A percentile compares a stretch with the other conserved stretches of the same genome.
Conservation (phyloP, 2,888 invertebrate species). For the Epinotia brunnichana region DNA sequence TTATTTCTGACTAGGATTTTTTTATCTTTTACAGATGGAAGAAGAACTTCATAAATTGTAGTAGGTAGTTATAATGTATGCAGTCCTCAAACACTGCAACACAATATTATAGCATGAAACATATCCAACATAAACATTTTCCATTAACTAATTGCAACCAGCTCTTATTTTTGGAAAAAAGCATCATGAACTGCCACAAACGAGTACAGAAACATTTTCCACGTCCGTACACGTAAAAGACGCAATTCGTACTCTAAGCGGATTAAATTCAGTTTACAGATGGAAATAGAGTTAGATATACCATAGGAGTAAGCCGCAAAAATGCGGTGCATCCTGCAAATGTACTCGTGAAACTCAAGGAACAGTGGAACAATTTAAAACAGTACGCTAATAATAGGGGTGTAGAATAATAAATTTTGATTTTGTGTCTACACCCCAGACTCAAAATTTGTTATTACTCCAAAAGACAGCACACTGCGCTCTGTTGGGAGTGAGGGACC, state of each 20-base stretch:
- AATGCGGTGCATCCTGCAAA: constrained; percentile 40
- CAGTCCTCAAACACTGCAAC: too few species aligned
- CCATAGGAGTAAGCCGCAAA: constrained; percentile 33
- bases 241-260: constrained; percentile 30
- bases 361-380: neutral
- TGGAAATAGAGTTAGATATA: constrained; percentile 31
- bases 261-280: constrained; percentile 35
- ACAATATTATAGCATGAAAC: too few species aligned
- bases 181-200: neutral
- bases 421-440: too few species aligned
- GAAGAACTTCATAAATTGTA: too few species aligned
- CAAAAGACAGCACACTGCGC: too few species aligned
- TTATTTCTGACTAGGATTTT: too few species aligned
- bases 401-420: too few species aligned
- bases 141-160: neutral
- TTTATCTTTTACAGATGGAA: too few species aligned
- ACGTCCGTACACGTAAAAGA: constrained; percentile 17
- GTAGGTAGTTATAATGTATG: too few species aligned
- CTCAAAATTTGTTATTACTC: too few species aligned
- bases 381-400: constrained; percentile 13
- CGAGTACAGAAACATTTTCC: constrained; percentile 1
- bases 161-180: neutral
- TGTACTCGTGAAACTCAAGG: constrained; percentile 8
- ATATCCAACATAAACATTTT: neutral
- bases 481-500: too few species aligned